Evolutionary conservation across 2,113 vertebrate genomes (phyloP).

Genomic region (Apeltes quadracus): DNA sequence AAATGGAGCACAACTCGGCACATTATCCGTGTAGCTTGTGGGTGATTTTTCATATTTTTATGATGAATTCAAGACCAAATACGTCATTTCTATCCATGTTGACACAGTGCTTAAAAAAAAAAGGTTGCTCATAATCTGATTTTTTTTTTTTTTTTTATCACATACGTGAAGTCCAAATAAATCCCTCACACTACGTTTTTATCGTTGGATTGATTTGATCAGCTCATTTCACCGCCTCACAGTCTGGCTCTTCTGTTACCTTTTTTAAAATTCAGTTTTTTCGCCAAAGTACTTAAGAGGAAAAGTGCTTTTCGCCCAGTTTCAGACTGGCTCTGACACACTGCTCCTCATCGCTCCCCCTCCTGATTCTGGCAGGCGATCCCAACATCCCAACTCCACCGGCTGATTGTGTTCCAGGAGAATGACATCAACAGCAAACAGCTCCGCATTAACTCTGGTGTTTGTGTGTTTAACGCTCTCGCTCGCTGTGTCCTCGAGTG

Average conservation of each 20-base stretch:
- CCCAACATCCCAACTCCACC: no score
- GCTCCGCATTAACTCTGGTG: slow-evolving; percentile 27
- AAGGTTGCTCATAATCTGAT: slow-evolving; percentile 8
- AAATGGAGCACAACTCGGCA: slow-evolving; percentile 49
- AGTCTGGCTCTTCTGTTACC: slow-evolving; percentile 30
- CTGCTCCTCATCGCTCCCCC: slow-evolving; percentile 12
- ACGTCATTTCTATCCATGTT: slow-evolving; percentile 23
- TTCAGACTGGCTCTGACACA: slow-evolving; percentile 36
- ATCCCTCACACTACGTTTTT: slow-evolving; percentile 20
- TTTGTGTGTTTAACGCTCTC: slow-evolving; percentile 46
- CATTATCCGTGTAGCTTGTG: slow-evolving; percentile 13
- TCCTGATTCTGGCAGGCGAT: slow-evolving; percentile 37
- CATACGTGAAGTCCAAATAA: not conserved
- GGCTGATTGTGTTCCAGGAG: slow-evolving; percentile 62
- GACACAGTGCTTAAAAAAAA: slow-evolving; percentile 31
- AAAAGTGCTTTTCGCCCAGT: slow-evolving; percentile 29
- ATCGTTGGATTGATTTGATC: slow-evolving; percentile 11
- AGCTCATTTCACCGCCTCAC: slow-evolving; percentile 32
- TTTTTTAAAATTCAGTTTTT: slow-evolving; percentile 52
- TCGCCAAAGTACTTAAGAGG: slow-evolving; percentile 12
- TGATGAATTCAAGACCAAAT: slow-evolving; percentile 31
- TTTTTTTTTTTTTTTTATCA: not conserved
- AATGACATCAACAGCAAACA: slow-evolving; percentile 62
- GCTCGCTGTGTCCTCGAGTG: slow-evolving; percentile 33
- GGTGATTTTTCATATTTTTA: slow-evolving; percentile 31